phyloP scores from a whole-genome alignment of 1,140 invertebrate genomes.

The Bombus terrestris region DNA sequence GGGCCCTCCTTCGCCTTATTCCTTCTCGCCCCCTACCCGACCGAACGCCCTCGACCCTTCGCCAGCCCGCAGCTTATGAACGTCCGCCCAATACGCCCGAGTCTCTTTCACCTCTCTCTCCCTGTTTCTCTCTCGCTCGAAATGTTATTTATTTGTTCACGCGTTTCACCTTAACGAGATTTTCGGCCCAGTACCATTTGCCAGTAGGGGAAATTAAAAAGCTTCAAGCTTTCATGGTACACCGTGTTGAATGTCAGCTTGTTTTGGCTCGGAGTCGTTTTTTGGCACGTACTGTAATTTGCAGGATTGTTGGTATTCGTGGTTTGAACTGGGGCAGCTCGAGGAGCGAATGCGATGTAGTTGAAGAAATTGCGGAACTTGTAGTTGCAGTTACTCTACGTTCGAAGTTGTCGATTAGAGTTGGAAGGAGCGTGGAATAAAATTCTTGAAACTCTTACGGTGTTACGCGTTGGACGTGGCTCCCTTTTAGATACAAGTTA shows the following conservation, averaged over 20 bases:
- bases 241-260: too few relatives aligned
- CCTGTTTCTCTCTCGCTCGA: not conserved
- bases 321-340: too few relatives aligned
- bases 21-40: slow-evolving; percentile 40
- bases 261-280: not conserved
- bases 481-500: too few relatives aligned
- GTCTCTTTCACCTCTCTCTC: slow-evolving; percentile 12
- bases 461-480: too few relatives aligned
- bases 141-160: slow-evolving; percentile 60
- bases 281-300: not conserved
- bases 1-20: slow-evolving; percentile 65
- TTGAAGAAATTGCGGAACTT: too few relatives aligned
- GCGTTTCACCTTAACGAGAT: slow-evolving; percentile 34
- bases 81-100: slow-evolving; percentile 46
- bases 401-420: too few relatives aligned
- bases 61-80: slow-evolving; percentile 33
- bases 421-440: too few relatives aligned
- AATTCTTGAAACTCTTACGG: too few relatives aligned
- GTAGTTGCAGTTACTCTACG: too few relatives aligned
- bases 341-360: too few relatives aligned
- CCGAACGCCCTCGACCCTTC: slow-evolving; percentile 19
- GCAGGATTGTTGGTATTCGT: not conserved
- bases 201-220: slow-evolving; percentile 2
- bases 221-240: not conserved
- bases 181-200: slow-evolving; percentile 2